Conservation (phyloP, 1,140 invertebrate species). For the Ceratina calcarata region DNA sequence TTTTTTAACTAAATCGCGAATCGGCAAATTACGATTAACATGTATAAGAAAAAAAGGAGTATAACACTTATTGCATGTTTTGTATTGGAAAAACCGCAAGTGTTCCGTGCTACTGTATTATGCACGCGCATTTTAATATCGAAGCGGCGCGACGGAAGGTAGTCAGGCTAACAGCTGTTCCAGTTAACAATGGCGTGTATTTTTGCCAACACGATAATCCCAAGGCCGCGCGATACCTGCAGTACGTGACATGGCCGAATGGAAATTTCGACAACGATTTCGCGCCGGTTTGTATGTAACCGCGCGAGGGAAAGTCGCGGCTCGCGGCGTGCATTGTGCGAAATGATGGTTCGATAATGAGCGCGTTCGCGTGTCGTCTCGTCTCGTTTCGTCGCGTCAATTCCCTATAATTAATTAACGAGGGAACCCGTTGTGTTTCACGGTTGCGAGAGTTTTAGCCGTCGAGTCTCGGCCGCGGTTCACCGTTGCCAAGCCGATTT, state of each 20-base stretch:
- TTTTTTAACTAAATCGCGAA: not conserved
- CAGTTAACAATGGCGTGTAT: constrained; percentile 17
- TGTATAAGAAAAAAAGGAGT: not conserved
- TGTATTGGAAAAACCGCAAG: not conserved
- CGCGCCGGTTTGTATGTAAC: not conserved
- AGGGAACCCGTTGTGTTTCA: constrained; percentile 37
- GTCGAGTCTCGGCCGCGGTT: constrained; percentile 24
- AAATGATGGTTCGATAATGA: constrained; percentile 47
- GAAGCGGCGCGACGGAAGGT: not conserved
- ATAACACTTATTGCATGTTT: not conserved
- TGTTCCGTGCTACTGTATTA: not conserved
- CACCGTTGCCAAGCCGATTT: constrained; percentile 12
- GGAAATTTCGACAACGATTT: constrained; percentile 19
- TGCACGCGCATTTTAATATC: not conserved
- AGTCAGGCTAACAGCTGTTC: constrained; percentile 9
- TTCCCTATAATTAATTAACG: constrained; percentile 58
- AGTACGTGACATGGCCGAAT: not conserved
- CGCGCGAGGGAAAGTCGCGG: not conserved
- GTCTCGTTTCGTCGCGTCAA: constrained; percentile 14
- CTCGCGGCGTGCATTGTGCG: not conserved
- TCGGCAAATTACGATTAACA: not conserved
- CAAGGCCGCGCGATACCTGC: not conserved
- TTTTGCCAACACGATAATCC: constrained; percentile 10
- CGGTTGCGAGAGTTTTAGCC: constrained; percentile 37
- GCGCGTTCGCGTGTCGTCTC: constrained; percentile 20